Evolutionary conservation across 2,888 invertebrate genomes (phyloP), one percentile per base, ranked within the genome.

Genomic region (Platynereis dumerilii): DNA sequence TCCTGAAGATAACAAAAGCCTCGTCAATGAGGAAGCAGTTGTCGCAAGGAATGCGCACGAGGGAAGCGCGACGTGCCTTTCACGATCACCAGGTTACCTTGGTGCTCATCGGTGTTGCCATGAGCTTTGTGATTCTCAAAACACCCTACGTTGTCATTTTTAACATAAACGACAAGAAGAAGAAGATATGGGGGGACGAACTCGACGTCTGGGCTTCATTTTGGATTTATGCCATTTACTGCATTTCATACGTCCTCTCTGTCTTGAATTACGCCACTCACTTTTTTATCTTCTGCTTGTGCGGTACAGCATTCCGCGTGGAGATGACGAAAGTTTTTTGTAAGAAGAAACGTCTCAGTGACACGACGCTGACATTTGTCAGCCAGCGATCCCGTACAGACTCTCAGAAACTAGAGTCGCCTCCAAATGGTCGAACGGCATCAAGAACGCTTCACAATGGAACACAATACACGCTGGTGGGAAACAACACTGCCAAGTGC

Each of bases 241-340:
- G 45, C 24, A 58, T 63, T 24, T 39, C 57, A 17, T 34, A 63
- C 17, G 45, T 57, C 12, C 53, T 63, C 17, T 56, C 63, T 3
- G 63, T 63, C 2, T 29, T 57, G 7, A 63, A 63, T n/a, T 58
- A 63, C 45, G 58, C 52, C 17, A 63, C 57, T 29, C 56, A 63
- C 53, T 63, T 63, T 55, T 63, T 63, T 28, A 27, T 63, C 29
- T 63, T 57, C 57, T 63, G 57, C 26, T 28, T 58, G 44, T 57
- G 63, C 24, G 57, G 57, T 2, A 58, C 48, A 17, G 52, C 57
- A 2, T 58, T 63, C 29, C 28, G 63, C 20, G 27, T 26, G 2
- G 61, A 61, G 44, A 22, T 61, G 24, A 52, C 39, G 55, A 61
- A 39, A 52, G 55, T 52, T 2, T 61, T 60, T 29, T 28, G 53